A percentile compares a stretch with the other conserved stretches of the same genome.
phyloP scores from a whole-genome alignment of 1,140 invertebrate genomes.

The Geopemphigus sp. region DNA sequence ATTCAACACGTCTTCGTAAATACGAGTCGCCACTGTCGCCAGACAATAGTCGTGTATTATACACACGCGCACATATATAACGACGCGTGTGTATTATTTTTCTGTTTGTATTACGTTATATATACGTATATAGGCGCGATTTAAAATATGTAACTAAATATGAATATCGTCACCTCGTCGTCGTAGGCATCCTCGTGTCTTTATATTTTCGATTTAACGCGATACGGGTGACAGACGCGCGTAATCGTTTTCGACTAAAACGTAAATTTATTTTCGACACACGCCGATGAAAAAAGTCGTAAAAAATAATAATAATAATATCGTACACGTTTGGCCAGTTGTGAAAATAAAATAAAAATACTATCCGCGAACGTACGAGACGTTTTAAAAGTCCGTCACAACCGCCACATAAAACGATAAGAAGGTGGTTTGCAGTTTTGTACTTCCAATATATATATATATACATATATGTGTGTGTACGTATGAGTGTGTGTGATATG shows the following conservation, averaged over 20 bases:
- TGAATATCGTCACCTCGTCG: background rate
- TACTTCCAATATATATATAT: background rate
- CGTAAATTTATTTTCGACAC: background rate
- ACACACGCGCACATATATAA: too few species aligned
- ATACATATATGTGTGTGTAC: background rate
- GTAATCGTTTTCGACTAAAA: conserved; percentile 3
- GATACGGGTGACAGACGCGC: too few species aligned
- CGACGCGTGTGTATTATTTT: too few species aligned
- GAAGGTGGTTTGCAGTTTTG: conserved; percentile 14
- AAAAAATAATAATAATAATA: conserved; percentile 5
- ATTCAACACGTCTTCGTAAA: background rate
- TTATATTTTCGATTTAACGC: too few species aligned
- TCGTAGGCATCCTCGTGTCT: background rate
- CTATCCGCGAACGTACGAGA: background rate
- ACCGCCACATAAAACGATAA: conserved; percentile 28
- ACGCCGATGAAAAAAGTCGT: background rate
- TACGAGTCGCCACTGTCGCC: too few species aligned
- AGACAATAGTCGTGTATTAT: background rate
- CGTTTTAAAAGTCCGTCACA: conserved; percentile 12
- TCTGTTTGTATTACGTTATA: background rate
- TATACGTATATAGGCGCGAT: background rate
- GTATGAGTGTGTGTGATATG: background rate
- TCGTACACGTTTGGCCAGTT: background rate
- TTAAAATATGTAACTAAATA: background rate
- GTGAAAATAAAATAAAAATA: conserved; percentile 27